Percentiles rank a stretch among this genome's conserved stretches.
phyloP scores from a whole-genome alignment of 1,140 invertebrate genomes.

The Apis dorsata region DNA sequence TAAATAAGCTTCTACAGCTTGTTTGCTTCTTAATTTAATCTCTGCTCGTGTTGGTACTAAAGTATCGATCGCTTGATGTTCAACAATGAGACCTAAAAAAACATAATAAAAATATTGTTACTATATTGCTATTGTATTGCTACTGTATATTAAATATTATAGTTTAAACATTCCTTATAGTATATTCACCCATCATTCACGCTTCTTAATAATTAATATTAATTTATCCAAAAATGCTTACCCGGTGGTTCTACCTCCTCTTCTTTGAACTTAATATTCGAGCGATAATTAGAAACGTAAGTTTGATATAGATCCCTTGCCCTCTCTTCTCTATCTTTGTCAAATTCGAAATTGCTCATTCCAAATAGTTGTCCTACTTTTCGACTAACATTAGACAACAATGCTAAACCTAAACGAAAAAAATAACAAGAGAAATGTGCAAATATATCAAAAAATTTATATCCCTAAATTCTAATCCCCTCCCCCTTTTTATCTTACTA shows the following conservation, averaged over 20 bases:
- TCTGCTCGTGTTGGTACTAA: constrained; percentile 66
- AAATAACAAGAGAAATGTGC: background rate
- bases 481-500: constrained; percentile 49
- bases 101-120: constrained; percentile 15
- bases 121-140: background rate
- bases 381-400: constrained; percentile 66
- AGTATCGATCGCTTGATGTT: constrained; percentile 67
- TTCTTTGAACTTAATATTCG: constrained; percentile 57
- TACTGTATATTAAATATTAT: background rate
- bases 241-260: constrained; percentile 27
- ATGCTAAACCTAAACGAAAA: constrained; percentile 64
- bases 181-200: background rate
- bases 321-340: constrained; percentile 63
- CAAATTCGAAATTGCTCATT: constrained; percentile 70
- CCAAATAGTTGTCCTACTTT: constrained; percentile 66
- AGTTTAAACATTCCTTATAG: background rate
- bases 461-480: no score
- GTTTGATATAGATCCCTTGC: constrained; percentile 72
- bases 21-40: constrained; percentile 71
- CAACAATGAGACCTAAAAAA: constrained; percentile 66
- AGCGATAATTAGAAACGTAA: constrained; percentile 71
- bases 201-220: background rate
- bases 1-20: constrained; percentile 66
- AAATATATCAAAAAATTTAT: background rate
- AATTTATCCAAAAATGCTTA: background rate